phyloP scores from a whole-genome alignment of 2,797 vertebrate genomes.

The Gymnothorax javanicus region DNA sequence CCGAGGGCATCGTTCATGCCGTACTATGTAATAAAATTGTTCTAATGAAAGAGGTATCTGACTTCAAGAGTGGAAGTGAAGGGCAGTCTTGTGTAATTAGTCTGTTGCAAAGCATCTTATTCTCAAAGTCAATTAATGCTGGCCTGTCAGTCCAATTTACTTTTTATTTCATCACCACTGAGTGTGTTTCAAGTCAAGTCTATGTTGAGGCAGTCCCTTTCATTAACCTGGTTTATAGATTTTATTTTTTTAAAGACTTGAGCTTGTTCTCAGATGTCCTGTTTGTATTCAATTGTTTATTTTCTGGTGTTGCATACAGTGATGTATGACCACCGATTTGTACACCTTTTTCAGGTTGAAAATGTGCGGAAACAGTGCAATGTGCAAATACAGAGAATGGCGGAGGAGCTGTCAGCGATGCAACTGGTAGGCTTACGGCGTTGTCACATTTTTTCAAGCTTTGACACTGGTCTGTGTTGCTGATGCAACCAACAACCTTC shows the following conservation, averaged over 20 bases:
- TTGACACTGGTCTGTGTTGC: neutral
- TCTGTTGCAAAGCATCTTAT: neutral
- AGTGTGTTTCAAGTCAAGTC: neutral
- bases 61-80: neutral
- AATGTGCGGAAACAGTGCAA: constrained; percentile 83
- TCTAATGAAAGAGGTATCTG: neutral
- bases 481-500: neutral
- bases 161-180: neutral
- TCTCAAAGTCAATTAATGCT: constrained; percentile 20
- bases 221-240: constrained; percentile 36
- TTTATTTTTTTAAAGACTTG: constrained; percentile 47
- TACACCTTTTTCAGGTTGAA: constrained; percentile 75
- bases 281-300: constrained; percentile 38
- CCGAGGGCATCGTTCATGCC: neutral
- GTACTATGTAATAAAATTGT: neutral
- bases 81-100: neutral
- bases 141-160: neutral
- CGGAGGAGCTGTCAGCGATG: constrained; percentile 84
- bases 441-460: neutral
- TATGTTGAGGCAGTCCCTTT: too few species aligned
- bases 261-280: constrained; percentile 41
- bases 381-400: constrained; percentile 79
- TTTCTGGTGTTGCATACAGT: constrained; percentile 39
- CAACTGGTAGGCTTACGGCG: constrained; percentile 77
- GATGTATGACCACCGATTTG: neutral